Evolutionary conservation across 2,797 vertebrate species (phyloP).

Genomic region (Denticeps clupeoides): DNA sequence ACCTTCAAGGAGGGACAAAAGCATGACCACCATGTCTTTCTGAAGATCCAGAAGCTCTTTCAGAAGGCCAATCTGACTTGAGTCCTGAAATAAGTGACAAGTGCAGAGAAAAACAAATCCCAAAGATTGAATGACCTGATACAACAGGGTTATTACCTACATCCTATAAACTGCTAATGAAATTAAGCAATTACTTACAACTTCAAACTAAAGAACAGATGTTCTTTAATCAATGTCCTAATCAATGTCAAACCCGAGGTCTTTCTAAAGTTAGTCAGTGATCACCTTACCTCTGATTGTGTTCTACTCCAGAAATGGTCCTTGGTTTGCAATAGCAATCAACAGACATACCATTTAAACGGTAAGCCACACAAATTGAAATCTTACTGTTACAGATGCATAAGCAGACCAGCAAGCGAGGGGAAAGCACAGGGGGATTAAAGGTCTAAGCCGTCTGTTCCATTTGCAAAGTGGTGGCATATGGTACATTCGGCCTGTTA

Average conservation of each 20-base stretch:
- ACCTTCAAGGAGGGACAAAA: constrained; percentile 88
- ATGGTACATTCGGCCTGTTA: no score
- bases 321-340: constrained; percentile 67
- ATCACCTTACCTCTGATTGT: constrained; percentile 70
- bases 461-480: no score
- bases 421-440: constrained; percentile 9
- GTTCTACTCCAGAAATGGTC: constrained; percentile 75
- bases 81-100: constrained; percentile 61
- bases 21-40: constrained; percentile 98
- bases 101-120: no score
- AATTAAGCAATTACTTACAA: no score
- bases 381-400: constrained; percentile 5
- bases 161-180: no score
- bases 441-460: no score
- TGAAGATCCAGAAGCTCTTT: constrained; percentile 90
- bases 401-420: not conserved
- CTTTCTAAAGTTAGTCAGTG: constrained; percentile 15
- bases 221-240: constrained; percentile 2
- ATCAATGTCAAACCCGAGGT: not conserved
- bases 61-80: constrained; percentile 83
- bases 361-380: constrained; percentile 21
- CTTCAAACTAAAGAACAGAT: not conserved
- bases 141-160: constrained; percentile 13
- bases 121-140: no score
- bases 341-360: constrained; percentile 45